Evolutionary conservation across 30 jellyfish, hydroid and myxozoan species (phyloP).

Genomic region (Hydractinia echinata): DNA sequence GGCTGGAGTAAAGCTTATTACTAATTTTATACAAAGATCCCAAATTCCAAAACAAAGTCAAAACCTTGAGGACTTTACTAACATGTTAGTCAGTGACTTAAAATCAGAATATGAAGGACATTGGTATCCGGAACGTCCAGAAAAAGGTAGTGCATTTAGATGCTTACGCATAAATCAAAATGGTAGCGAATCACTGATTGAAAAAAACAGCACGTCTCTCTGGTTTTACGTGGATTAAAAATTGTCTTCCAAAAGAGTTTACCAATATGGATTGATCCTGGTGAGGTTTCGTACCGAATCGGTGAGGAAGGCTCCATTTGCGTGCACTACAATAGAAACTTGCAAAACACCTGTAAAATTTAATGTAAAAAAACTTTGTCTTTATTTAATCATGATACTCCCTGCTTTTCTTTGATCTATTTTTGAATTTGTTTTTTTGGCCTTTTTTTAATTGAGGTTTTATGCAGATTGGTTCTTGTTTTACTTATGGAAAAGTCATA

Average conservation of each 20-base stretch:
- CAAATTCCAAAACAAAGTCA: background rate
- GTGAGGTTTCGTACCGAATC: slow-evolving; percentile 82
- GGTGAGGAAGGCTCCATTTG: slow-evolving; percentile 94
- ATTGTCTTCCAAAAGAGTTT: slow-evolving; percentile 70
- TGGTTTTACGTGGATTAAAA: slow-evolving; percentile 48
- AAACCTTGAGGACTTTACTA: slow-evolving; percentile 23
- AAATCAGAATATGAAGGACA: slow-evolving; percentile 49
- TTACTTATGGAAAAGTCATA: background rate
- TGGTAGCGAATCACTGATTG: slow-evolving; percentile 67
- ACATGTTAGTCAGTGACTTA: slow-evolving; percentile 3
- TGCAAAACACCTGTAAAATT: background rate
- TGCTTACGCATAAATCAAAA: slow-evolving; percentile 73
- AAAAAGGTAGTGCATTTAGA: slow-evolving; percentile 84
- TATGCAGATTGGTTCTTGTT: background rate
- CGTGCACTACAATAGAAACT: slow-evolving; percentile 39
- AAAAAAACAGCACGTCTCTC: slow-evolving; percentile 61
- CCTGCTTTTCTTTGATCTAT: background rate
- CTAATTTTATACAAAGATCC: slow-evolving; percentile 28
- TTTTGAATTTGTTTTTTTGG: background rate
- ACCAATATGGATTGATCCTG: slow-evolving; percentile 89
- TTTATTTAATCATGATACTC: background rate
- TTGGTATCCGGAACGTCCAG: slow-evolving; percentile 89
- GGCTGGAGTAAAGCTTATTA: slow-evolving; percentile 31
- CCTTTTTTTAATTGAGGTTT: background rate
- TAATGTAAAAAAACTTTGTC: background rate